A percentile compares a stretch with the other conserved stretches of the same genome.
phyloP scores from a whole-genome alignment of 2,888 invertebrate genomes.

The Protophormia terraenovae region DNA sequence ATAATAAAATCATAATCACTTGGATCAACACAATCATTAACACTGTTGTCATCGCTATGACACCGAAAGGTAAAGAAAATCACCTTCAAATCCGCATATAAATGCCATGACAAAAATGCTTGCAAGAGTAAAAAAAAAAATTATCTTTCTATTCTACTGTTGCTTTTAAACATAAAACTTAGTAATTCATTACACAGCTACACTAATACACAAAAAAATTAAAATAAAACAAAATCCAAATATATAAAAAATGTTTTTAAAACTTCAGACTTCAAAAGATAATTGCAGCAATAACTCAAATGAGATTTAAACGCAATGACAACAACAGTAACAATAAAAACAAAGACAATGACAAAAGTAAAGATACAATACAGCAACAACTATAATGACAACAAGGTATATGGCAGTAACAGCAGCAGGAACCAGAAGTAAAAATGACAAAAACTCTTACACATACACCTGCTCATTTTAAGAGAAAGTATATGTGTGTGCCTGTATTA shows the following conservation, averaged over 20 bases:
- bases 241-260: conserved; percentile 32
- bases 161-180: conserved; percentile 52
- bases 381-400: conserved; percentile 21
- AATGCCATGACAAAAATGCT: conserved; percentile 37
- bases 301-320: conserved; percentile 76
- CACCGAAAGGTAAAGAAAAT: conserved; percentile 57
- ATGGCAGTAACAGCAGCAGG: conserved; percentile 8
- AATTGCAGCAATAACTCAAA: conserved; percentile 80
- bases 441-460: conserved; percentile 65
- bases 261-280: conserved; percentile 73
- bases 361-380: conserved; percentile 41
- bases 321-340: conserved; percentile 52
- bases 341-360: conserved; percentile 35
- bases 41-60: conserved; percentile 74
- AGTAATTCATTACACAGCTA: neutral
- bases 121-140: conserved; percentile 23
- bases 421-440: conserved; percentile 72
- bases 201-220: neutral
- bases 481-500: neutral
- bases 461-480: conserved; percentile 1
- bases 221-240: conserved; percentile 41
- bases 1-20: conserved; percentile 80
- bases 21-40: conserved; percentile 80
- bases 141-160: neutral
- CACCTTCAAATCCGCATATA: conserved; percentile 57